phyloP scores from a whole-genome alignment of 2,113 vertebrate species.

The Danionella cerebrum region DNA sequence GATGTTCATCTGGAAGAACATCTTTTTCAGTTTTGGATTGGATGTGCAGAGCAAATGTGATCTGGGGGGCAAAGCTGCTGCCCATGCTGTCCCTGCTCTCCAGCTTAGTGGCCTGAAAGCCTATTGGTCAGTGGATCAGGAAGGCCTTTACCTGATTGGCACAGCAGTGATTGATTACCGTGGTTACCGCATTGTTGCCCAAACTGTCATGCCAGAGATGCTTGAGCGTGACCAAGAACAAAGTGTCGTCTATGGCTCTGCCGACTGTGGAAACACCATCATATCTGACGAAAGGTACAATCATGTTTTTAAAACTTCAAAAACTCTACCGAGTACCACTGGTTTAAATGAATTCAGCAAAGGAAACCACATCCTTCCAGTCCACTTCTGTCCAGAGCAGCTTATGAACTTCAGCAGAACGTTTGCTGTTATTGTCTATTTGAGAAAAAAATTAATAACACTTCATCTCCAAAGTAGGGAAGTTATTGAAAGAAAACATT shows the following conservation, averaged over 20 bases:
- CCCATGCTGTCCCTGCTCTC: slow-evolving; percentile 78
- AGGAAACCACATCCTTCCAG: too few species aligned
- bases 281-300: slow-evolving; percentile 75
- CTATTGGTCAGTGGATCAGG: slow-evolving; percentile 78
- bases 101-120: slow-evolving; percentile 88
- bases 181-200: slow-evolving; percentile 85
- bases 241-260: slow-evolving; percentile 88
- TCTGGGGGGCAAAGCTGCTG: slow-evolving; percentile 84
- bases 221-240: slow-evolving; percentile 89
- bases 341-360: too few species aligned
- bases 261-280: slow-evolving; percentile 89
- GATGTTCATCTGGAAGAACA: slow-evolving; percentile 97
- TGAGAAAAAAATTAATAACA: too few species aligned
- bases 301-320: neutral
- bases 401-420: too few species aligned
- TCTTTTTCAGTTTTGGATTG: slow-evolving; percentile 93
- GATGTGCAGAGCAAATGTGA: slow-evolving; percentile 87
- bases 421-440: too few species aligned
- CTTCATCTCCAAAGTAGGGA: too few species aligned
- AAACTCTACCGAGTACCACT: too few species aligned
- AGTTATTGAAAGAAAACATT: too few species aligned
- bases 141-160: slow-evolving; percentile 83
- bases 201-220: slow-evolving; percentile 89
- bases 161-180: slow-evolving; percentile 90
- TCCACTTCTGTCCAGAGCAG: too few species aligned